These are phyloP conservation scores for Muraenolepis orangiensis DNA, from an alignment of 2,797 vertebrate genomes.

Conservation along the genomic window DNA sequence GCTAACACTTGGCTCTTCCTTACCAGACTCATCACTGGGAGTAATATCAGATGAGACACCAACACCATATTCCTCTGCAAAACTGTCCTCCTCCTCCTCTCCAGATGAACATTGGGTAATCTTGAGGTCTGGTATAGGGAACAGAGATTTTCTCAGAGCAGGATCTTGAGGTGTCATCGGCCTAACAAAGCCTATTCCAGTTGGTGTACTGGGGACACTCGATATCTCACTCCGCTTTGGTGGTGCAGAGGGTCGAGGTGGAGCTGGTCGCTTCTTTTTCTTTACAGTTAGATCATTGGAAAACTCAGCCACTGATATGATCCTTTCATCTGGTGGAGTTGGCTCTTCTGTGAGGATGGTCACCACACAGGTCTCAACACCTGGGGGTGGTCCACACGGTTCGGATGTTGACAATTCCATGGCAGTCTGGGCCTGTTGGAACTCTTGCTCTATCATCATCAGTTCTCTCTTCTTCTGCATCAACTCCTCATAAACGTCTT, in stretches of 20 bases:
- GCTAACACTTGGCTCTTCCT: slow-evolving; percentile 49
- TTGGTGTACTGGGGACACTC: slow-evolving; percentile 60
- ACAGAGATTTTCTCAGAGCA: slow-evolving; percentile 76
- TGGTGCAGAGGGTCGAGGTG: slow-evolving; percentile 73
- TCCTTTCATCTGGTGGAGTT: slow-evolving; percentile 61
- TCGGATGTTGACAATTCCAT: slow-evolving; percentile 71
- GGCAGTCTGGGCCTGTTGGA: slow-evolving; percentile 63
- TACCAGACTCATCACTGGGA: slow-evolving; percentile 69
- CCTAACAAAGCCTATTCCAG: slow-evolving; percentile 72
- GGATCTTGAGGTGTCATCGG: slow-evolving; percentile 76
- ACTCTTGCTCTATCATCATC: slow-evolving; percentile 77
- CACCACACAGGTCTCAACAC: slow-evolving; percentile 84
- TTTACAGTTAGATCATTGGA: slow-evolving; percentile 79
- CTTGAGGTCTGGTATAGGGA: slow-evolving; percentile 96
- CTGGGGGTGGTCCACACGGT: slow-evolving; percentile 67
- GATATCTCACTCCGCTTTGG: slow-evolving; percentile 67
- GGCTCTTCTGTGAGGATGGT: slow-evolving; percentile 78
- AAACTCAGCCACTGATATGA: slow-evolving; percentile 70
- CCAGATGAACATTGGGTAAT: slow-evolving; percentile 97
- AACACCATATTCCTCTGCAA: slow-evolving; percentile 77
- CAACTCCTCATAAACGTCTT: slow-evolving; percentile 86
- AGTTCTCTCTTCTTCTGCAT: slow-evolving; percentile 80
- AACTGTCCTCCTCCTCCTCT: slow-evolving; percentile 89
- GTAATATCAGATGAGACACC: slow-evolving; percentile 68
- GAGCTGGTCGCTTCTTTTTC: slow-evolving; percentile 81